A percentile compares a stretch with the other conserved stretches of the same genome.
phyloP scores from a whole-genome alignment of 2,113 vertebrate species.

The Andinoacara biseriatus region DNA sequence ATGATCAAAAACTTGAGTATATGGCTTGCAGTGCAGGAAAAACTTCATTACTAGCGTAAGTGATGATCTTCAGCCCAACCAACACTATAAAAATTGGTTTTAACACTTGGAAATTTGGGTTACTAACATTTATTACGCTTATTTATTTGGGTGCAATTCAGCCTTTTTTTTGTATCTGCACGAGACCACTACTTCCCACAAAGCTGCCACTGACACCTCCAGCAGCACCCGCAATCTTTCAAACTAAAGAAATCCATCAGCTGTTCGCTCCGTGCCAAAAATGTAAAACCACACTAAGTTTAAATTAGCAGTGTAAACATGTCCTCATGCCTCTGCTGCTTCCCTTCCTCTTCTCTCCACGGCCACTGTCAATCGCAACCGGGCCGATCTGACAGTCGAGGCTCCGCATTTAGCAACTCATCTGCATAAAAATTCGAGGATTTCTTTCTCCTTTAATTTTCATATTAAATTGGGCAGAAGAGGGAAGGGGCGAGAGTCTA shows the following conservation, averaged over 20 bases:
- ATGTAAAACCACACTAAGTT: neutral
- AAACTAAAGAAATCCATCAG: neutral
- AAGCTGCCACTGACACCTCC: neutral
- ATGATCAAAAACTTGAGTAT: neutral
- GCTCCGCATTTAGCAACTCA: constrained; percentile 67
- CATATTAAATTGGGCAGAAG: constrained; percentile 40
- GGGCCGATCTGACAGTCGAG: constrained; percentile 4
- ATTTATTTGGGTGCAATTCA: neutral
- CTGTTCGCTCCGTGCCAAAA: neutral
- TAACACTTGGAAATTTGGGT: neutral
- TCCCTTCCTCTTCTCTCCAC: neutral
- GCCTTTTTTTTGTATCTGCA: neutral
- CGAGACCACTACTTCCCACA: neutral
- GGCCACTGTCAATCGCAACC: neutral
- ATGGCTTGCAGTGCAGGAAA: neutral
- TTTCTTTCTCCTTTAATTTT: constrained; percentile 63
- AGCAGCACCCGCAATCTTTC: neutral
- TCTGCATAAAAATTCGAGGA: constrained; percentile 71
- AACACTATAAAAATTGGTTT: neutral
- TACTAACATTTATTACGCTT: too few species aligned
- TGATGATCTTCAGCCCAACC: neutral
- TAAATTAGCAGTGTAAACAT: neutral
- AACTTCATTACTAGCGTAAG: neutral
- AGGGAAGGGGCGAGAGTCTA: neutral
- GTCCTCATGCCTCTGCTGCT: neutral